These are phyloP conservation scores for Adelosebastes latens DNA, from an alignment of 2,797 vertebrate species.

Conservation along the genomic window DNA sequence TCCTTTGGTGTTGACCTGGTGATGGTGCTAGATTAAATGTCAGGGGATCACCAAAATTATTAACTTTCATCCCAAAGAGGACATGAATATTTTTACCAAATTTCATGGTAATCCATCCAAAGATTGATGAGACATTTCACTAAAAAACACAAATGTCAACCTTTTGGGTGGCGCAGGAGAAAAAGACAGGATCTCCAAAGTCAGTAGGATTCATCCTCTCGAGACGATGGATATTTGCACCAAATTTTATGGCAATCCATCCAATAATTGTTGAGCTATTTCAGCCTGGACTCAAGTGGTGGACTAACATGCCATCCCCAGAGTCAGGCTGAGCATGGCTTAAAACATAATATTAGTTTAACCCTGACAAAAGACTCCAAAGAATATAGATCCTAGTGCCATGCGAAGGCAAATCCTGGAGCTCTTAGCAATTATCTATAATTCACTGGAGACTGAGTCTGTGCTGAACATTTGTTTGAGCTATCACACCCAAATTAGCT, in stretches of 20 bases:
- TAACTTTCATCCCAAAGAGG: background rate
- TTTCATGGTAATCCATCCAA: background rate
- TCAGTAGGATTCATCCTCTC: background rate
- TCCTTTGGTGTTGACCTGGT: background rate
- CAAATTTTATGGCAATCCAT: background rate
- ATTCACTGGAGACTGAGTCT: constrained; percentile 9
- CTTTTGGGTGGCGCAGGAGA: background rate
- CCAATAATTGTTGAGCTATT: background rate
- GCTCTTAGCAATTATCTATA: constrained; percentile 31
- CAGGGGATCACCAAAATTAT: background rate
- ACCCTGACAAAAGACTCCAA: background rate
- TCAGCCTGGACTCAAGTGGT: background rate
- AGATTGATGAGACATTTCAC: background rate
- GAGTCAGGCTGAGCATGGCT: background rate
- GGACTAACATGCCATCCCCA: background rate
- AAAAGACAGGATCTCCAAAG: background rate
- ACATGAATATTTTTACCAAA: background rate
- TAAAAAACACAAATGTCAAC: background rate
- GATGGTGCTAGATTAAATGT: background rate
- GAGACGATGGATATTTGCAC: background rate
- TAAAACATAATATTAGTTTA: background rate
- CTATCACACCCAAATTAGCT: constrained; percentile 35
- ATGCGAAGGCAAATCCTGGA: constrained; percentile 11
- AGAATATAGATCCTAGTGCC: background rate
- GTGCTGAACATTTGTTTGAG: constrained; percentile 38